These are phyloP conservation scores for Conger conger DNA, from an alignment of 2,113 vertebrate species.

Conservation along the genomic window DNA sequence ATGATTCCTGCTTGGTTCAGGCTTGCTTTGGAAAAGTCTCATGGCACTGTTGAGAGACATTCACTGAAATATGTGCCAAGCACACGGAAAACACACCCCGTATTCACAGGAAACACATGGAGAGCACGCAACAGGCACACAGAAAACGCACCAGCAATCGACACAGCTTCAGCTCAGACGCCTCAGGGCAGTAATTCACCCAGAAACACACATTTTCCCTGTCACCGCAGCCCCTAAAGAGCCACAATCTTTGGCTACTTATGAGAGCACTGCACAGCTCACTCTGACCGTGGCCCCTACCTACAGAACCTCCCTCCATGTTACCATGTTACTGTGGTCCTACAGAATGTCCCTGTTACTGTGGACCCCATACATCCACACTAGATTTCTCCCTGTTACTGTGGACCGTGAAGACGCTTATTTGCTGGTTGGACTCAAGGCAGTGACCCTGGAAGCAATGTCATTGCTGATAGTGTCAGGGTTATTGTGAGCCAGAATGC, in stretches of 20 bases:
- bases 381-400: background rate
- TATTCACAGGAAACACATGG: too few relatives aligned
- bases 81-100: background rate
- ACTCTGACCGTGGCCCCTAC: too few relatives aligned
- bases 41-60: background rate
- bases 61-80: background rate
- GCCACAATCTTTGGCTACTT: too few relatives aligned
- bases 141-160: too few relatives aligned
- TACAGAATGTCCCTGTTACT: background rate
- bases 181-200: background rate
- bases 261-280: too few relatives aligned
- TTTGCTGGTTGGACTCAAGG: background rate
- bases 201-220: background rate
- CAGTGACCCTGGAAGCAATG: background rate
- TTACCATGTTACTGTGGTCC: too few relatives aligned
- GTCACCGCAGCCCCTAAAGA: background rate
- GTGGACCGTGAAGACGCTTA: background rate
- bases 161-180: background rate
- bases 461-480: background rate
- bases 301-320: too few relatives aligned
- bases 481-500: background rate
- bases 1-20: background rate
- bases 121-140: too few relatives aligned
- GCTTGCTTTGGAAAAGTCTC: slow-evolving; percentile 4
- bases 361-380: background rate